Percentiles rank a stretch among this genome's conserved stretches.
phyloP scores from a whole-genome alignment of 2,113 vertebrate genomes.

The Hippopotamus amphibius region DNA sequence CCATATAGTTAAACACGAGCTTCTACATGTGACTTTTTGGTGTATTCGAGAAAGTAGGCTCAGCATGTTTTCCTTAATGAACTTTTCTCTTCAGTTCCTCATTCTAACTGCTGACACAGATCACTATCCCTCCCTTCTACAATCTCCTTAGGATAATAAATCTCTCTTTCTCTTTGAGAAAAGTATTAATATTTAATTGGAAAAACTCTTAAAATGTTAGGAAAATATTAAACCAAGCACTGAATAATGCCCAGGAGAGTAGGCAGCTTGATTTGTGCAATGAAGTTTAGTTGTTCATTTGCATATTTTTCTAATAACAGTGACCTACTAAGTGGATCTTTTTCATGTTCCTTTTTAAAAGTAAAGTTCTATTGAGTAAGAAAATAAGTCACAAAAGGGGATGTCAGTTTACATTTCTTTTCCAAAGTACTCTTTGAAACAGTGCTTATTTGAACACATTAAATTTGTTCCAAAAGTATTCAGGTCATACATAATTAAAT shows the following conservation, averaged over 20 bases:
- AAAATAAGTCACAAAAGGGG: slow-evolving; percentile 76
- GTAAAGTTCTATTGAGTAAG: slow-evolving; percentile 72
- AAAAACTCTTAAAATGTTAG: slow-evolving; percentile 85
- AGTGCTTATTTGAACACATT: slow-evolving; percentile 74
- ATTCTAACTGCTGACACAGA: slow-evolving; percentile 64
- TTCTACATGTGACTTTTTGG: not conserved
- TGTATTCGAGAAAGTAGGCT: not conserved
- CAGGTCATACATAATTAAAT: slow-evolving; percentile 80
- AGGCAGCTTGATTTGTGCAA: slow-evolving; percentile 77
- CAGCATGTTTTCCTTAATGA: slow-evolving; percentile 72
- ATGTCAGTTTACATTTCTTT: slow-evolving; percentile 61
- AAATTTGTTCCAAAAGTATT: slow-evolving; percentile 79
- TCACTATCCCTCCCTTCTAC: slow-evolving; percentile 59
- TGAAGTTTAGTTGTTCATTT: slow-evolving; percentile 82
- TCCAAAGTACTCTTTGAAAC: slow-evolving; percentile 67
- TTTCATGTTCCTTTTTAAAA: slow-evolving; percentile 66
- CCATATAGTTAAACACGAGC: not conserved
- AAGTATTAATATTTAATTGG: slow-evolving; percentile 88
- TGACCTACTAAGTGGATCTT: slow-evolving; percentile 83
- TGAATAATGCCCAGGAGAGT: slow-evolving; percentile 82
- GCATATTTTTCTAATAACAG: slow-evolving; percentile 84
- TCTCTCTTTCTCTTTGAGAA: slow-evolving; percentile 84
- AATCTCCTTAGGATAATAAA: slow-evolving; percentile 82
- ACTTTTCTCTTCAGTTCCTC: not conserved
- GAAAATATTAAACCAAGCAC: slow-evolving; percentile 85